Conservation (phyloP, 2,113 vertebrate genomes). For the Lipophrys pholis region DNA sequence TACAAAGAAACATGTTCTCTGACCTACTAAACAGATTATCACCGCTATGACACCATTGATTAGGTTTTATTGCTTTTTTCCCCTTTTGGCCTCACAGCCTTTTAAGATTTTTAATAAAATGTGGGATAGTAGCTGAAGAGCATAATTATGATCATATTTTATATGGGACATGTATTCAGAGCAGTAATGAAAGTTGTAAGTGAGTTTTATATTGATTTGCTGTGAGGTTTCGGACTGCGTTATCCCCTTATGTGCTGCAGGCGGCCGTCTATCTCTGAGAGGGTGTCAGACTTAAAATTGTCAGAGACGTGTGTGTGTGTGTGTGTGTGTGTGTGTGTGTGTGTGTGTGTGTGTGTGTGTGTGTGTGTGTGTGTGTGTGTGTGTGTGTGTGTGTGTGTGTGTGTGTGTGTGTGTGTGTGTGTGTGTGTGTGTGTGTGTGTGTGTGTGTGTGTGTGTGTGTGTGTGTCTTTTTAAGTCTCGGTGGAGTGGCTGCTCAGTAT, state of each 20-base stretch:
- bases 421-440: no score
- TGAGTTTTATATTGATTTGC: constrained; percentile 32
- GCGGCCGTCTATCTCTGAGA: constrained; percentile 60
- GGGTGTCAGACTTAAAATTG: constrained; percentile 64
- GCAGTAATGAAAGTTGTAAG: constrained; percentile 28
- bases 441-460: constrained; percentile 12
- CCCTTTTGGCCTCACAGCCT: constrained; percentile 39
- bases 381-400: no score
- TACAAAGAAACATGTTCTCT: constrained; percentile 34
- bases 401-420: no score
- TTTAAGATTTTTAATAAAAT: constrained; percentile 45
- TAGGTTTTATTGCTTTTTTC: constrained; percentile 33
- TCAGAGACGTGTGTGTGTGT: constrained; percentile 39
- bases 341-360: no score
- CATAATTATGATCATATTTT: constrained; percentile 45
- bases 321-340: no score
- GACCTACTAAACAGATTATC: constrained; percentile 53
- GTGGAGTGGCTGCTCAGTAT: constrained; percentile 55
- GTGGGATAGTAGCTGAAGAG: constrained; percentile 25
- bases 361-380: no score
- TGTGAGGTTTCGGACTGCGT: constrained; percentile 42
- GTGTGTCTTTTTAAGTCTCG: constrained; percentile 22
- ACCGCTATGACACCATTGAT: constrained; percentile 42
- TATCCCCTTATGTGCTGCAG: constrained; percentile 64
- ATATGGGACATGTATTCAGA: constrained; percentile 32